Base-by-base conservation (phyloP, 2,888 invertebrate species). In the Pheosia tremula region DNA sequence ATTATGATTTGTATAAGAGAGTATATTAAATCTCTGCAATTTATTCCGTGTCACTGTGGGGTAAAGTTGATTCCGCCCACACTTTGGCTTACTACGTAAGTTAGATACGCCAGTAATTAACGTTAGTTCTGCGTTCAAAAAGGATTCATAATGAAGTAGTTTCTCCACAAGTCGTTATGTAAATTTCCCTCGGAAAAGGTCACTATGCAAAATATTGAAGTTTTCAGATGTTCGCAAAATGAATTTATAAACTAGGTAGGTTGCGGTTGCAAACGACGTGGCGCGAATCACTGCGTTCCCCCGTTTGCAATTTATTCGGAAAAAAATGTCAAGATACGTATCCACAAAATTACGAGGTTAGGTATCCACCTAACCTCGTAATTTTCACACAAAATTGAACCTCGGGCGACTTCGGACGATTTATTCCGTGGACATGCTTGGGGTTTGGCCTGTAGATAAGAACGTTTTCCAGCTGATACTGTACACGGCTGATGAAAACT, bases 331-430 rank as follows among this genome's bases (percentile, higher is more conserved):
- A 63, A 73, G 68, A 70, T 71, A 72, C 69, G 65, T 77, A n/a
- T n/a, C n/a, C n/a, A n/a, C n/a, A n/a, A n/a, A n/a, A n/a, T n/a
- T n/a, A n/a, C n/a, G n/a, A n/a, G n/a, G n/a, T n/a, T n/a, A n/a
- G n/a, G n/a, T n/a, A n/a, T n/a, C n/a, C n/a, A 72, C 67, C 78
- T 74, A 76, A 72, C 75, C 71, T 81, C 81, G 82, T 84, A 86
- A 88, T 87, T 89, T 87, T 88, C 84, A 86, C 87, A 85, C 83
- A 81, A 88, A 88, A 88, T 88, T 89, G 84, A 88, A 86, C 86
- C 84, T 79, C 79, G 80, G 81, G 79, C 80, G 78, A 86, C 84
- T 84, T 80, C 80, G 71, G 72, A 79, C 82, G 82, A 88, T 89
- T 87, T 89, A 88, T 89, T 88, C 83, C 79, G 80, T 80, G 84